Conservation (phyloP, 2,113 vertebrate genomes). For the Tragelaphus buxtoni region DNA sequence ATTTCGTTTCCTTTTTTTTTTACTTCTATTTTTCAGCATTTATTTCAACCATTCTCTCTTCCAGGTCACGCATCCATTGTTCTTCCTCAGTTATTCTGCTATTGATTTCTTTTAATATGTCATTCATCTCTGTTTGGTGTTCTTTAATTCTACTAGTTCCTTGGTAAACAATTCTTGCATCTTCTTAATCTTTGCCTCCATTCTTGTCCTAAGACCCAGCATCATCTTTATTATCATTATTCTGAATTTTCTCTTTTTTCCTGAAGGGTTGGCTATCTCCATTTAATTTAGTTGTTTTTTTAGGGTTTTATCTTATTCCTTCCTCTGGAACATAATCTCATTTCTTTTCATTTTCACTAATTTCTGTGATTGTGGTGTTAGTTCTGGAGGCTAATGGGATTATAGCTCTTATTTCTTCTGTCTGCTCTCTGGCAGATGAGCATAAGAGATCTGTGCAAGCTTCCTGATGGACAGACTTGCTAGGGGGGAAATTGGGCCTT, state of each 20-base stretch:
- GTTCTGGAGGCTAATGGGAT: background rate
- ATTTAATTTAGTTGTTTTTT: background rate
- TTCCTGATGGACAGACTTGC: background rate
- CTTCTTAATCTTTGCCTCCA: background rate
- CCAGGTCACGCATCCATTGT: background rate
- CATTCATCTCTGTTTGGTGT: background rate
- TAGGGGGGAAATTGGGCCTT: background rate
- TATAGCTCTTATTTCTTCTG: background rate
- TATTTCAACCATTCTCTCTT: background rate
- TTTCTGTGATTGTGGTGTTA: background rate
- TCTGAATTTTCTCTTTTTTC: background rate
- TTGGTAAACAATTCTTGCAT: background rate
- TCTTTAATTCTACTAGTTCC: background rate
- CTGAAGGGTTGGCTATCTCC: background rate
- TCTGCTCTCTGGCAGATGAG: background rate
- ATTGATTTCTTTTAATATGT: background rate
- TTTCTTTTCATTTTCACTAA: background rate
- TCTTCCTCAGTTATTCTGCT: background rate
- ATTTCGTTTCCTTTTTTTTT: background rate
- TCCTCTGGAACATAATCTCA: background rate
- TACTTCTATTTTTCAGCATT: background rate
- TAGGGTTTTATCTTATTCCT: background rate
- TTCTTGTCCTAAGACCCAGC: background rate
- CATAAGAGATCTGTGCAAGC: background rate
- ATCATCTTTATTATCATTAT: background rate